A percentile compares a stretch with the other conserved stretches of the same genome.
Conservation (phyloP, 2,113 vertebrate genomes). For the Bos indicus region DNA sequence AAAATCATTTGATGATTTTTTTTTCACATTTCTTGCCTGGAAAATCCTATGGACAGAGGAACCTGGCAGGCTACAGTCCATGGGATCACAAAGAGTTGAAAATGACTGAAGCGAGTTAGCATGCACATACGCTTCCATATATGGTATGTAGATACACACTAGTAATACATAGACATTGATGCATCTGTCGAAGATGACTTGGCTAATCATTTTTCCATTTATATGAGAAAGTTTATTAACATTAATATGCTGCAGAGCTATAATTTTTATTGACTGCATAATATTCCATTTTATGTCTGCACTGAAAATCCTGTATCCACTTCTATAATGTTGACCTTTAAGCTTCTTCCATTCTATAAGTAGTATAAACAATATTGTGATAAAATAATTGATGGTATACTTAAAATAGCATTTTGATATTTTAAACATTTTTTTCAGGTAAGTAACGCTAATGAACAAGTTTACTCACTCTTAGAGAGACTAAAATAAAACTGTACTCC, state of each 20-base stretch:
- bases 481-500: background rate
- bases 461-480: background rate
- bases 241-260: background rate
- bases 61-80: background rate
- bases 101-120: background rate
- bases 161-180: background rate
- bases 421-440: background rate
- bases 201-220: background rate
- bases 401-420: background rate
- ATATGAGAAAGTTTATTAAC: background rate
- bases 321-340: background rate
- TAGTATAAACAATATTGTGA: background rate
- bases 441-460: background rate
- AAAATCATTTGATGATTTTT: background rate
- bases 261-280: background rate
- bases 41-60: background rate
- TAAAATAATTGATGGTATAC: background rate
- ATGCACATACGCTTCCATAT: background rate
- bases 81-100: background rate
- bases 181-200: background rate
- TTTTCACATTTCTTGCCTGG: background rate
- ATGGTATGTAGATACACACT: background rate
- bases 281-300: background rate
- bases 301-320: background rate
- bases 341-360: background rate